Evolutionary conservation across 2,797 vertebrate genomes (phyloP).

Genomic region (Enteromius paludinosus): DNA sequence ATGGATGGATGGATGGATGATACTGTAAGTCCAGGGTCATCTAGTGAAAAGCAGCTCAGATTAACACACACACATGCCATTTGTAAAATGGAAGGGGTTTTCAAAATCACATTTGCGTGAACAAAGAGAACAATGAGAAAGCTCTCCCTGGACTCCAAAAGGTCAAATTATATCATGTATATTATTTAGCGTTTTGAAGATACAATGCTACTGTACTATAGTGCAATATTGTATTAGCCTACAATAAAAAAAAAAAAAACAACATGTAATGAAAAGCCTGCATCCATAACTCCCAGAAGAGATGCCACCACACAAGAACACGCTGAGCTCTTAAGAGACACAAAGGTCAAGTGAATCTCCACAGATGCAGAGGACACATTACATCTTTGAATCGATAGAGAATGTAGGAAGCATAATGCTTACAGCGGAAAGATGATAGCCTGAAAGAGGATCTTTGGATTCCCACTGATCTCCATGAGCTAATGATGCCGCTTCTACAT

Average conservation of each 20-base stretch:
- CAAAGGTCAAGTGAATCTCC: conserved; percentile 47
- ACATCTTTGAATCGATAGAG: conserved; percentile 52
- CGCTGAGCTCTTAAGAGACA: conserved; percentile 17
- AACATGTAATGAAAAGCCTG: not conserved
- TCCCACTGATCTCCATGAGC: conserved; percentile 26
- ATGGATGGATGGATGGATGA: not conserved
- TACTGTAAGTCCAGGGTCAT: not conserved
- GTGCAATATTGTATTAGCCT: not conserved
- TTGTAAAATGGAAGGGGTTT: conserved; percentile 24
- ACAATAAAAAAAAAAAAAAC: not conserved
- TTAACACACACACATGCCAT: not conserved
- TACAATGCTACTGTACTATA: not conserved
- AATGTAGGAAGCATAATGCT: conserved; percentile 48
- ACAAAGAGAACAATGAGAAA: not conserved
- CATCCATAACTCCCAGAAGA: conserved; percentile 15
- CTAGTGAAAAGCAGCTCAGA: conserved; percentile 13
- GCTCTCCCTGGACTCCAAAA: conserved; percentile 1
- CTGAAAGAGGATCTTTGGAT: conserved; percentile 42
- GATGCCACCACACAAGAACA: conserved; percentile 12
- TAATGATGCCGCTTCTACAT: conserved; percentile 24
- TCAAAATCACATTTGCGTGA: not conserved
- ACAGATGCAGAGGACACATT: conserved; percentile 39
- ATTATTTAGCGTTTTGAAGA: conserved; percentile 10
- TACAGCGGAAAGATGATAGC: conserved; percentile 47
- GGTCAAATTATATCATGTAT: conserved; percentile 2